phyloP scores from a whole-genome alignment of 2,797 vertebrate species.

The Zenarchopterus dispar region DNA sequence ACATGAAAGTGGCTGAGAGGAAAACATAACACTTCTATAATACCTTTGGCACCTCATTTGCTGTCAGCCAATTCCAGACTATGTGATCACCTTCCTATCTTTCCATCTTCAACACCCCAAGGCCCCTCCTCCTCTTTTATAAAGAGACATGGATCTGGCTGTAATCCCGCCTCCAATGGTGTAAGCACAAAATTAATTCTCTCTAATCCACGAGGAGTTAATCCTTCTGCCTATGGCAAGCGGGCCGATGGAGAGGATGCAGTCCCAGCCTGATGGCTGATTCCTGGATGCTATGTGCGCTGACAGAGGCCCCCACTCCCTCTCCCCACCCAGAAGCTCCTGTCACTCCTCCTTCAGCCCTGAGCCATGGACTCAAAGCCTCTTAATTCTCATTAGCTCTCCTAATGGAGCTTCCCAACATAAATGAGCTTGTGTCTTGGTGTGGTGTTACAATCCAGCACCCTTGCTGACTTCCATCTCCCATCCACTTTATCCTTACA shows the following conservation, averaged over 20 bases:
- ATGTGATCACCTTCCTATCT: constrained; percentile 52
- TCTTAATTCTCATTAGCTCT: constrained; percentile 85
- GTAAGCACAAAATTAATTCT: constrained; percentile 87
- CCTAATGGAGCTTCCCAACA: constrained; percentile 81
- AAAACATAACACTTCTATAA: constrained; percentile 1
- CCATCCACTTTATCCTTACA: constrained; percentile 12
- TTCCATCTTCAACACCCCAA: constrained; percentile 56
- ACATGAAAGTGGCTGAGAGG: neutral
- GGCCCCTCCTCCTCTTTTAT: constrained; percentile 55
- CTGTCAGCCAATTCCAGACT: constrained; percentile 17
- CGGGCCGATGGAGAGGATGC: constrained; percentile 57
- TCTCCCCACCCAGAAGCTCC: constrained; percentile 19
- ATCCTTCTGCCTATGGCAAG: constrained; percentile 79
- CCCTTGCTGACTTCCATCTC: constrained; percentile 30
- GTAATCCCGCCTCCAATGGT: constrained; percentile 84
- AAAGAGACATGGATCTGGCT: constrained; percentile 78
- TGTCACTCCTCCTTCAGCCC: constrained; percentile 46
- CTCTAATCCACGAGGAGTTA: constrained; percentile 84
- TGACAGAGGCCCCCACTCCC: constrained; percentile 29
- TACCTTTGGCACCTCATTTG: constrained; percentile 2
- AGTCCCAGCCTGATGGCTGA: constrained; percentile 64
- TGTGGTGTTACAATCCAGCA: constrained; percentile 59
- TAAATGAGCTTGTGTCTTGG: constrained; percentile 78
- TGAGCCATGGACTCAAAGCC: constrained; percentile 71
- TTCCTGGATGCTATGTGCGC: constrained; percentile 54